A percentile compares a stretch with the other conserved stretches of the same genome.
Evolutionary conservation across 1,140 invertebrate species (phyloP).

Genomic region (Idris sp.): DNA sequence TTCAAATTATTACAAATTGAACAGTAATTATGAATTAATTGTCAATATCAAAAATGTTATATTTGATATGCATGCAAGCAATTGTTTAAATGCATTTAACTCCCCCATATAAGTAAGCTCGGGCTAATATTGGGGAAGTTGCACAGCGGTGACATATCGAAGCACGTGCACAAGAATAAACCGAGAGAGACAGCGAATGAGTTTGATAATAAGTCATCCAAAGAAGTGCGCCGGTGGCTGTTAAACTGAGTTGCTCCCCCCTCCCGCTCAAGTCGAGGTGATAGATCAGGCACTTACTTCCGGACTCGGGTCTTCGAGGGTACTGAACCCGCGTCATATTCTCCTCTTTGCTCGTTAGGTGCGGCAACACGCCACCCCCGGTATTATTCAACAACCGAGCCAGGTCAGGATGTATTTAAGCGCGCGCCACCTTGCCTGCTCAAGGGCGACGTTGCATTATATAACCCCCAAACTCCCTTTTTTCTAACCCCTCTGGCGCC

Average conservation of each 20-base stretch:
- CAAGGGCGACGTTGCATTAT: conserved; percentile 65
- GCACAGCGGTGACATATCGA: conserved; percentile 27
- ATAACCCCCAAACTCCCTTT: conserved; percentile 38
- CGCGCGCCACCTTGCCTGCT: conserved; percentile 60
- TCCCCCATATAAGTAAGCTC: conserved; percentile 12
- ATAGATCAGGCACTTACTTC: conserved; percentile 70
- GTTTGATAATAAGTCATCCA: conserved; percentile 71
- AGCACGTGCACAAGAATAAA: conserved; percentile 32
- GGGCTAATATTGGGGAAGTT: conserved; percentile 12
- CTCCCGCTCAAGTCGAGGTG: conserved; percentile 56
- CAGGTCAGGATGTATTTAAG: conserved; percentile 63
- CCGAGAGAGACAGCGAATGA: too few species aligned
- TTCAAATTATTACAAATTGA: too few species aligned
- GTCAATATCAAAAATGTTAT: too few species aligned
- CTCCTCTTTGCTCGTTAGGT: too few species aligned
- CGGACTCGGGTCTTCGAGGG: conserved; percentile 61
- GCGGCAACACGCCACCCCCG: conserved; percentile 13
- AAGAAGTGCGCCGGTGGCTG: conserved; percentile 53
- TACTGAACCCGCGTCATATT: conserved; percentile 51
- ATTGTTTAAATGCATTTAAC: too few species aligned
- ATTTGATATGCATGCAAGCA: too few species aligned
- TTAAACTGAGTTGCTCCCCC: conserved; percentile 50
- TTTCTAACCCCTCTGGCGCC: too few species aligned
- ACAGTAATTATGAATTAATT: too few species aligned
- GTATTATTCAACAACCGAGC: conserved; percentile 59